phyloP scores from a whole-genome alignment of 2,113 vertebrate genomes.

The Genyomyrus donnyi region DNA sequence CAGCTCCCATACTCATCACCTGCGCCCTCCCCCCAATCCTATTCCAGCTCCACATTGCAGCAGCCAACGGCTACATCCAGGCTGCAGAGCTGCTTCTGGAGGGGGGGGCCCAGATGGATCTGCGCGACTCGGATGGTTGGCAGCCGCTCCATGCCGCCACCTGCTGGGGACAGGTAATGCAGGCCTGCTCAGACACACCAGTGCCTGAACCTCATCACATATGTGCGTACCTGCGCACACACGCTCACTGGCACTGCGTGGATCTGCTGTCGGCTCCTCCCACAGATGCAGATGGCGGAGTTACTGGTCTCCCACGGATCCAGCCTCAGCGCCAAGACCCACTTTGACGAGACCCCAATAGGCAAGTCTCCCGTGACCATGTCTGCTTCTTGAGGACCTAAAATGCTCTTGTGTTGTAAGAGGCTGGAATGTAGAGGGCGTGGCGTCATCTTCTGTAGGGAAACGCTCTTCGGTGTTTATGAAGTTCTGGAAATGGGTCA shows the following conservation, averaged over 20 bases:
- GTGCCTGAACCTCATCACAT: background rate
- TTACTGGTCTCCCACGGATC: slow-evolving; percentile 88
- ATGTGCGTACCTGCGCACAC: background rate
- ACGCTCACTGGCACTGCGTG: background rate
- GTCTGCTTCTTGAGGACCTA: background rate
- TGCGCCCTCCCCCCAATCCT: background rate
- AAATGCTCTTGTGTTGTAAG: background rate
- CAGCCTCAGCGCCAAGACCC: slow-evolving; percentile 86
- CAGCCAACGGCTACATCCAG: slow-evolving; percentile 87
- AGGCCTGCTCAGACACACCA: no score
- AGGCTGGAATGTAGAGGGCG: background rate
- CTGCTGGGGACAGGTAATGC: slow-evolving; percentile 80
- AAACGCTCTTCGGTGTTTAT: background rate
- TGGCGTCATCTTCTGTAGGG: background rate
- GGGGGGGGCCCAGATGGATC: slow-evolving; percentile 77
- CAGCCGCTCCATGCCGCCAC: slow-evolving; percentile 91
- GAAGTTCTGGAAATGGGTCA: background rate
- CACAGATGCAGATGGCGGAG: slow-evolving; percentile 91
- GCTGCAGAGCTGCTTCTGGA: slow-evolving; percentile 88
- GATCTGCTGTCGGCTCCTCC: slow-evolving; percentile 5
- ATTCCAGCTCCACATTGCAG: slow-evolving; percentile 81
- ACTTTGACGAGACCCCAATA: slow-evolving; percentile 92
- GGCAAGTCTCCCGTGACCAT: slow-evolving; percentile 57
- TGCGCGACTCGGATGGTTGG: slow-evolving; percentile 88
- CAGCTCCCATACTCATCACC: background rate